Conservation (phyloP, 2,113 vertebrate species). For the Oryctolagus cuniculus region DNA sequence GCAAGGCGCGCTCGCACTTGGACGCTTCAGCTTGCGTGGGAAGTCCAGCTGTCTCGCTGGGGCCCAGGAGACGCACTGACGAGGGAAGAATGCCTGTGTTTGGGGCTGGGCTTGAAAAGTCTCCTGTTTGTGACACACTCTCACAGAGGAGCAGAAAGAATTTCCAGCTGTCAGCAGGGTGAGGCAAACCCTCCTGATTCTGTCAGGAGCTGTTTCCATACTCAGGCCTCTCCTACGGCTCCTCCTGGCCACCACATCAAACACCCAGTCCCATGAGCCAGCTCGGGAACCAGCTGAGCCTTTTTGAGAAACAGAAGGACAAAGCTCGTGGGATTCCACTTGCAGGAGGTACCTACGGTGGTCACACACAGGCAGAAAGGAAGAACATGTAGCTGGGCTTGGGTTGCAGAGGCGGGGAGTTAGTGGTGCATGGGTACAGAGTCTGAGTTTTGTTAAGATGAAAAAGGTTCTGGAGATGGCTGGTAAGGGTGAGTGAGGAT, state of each 20-base stretch:
- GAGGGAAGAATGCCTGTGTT: conserved; percentile 73
- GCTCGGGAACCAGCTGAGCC: neutral
- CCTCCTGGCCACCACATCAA: neutral
- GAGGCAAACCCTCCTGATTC: conserved; percentile 14
- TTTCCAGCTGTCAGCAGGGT: conserved; percentile 65
- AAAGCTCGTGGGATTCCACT: neutral
- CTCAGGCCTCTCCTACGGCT: neutral
- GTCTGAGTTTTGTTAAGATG: neutral
- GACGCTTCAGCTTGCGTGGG: conserved; percentile 69
- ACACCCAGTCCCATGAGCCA: neutral
- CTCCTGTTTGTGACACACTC: conserved; percentile 64
- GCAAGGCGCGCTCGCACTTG: conserved; percentile 34
- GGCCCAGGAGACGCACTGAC: conserved; percentile 75
- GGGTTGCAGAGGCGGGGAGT: neutral
- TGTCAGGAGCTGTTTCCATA: neutral
- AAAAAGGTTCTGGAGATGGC: neutral
- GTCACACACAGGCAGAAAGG: neutral
- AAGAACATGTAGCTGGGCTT: neutral
- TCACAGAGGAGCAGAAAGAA: conserved; percentile 67
- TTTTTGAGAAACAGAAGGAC: neutral
- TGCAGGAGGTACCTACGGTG: neutral
- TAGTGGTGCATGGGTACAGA: neutral
- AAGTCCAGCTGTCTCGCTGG: conserved; percentile 73
- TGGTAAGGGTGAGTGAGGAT: neutral
- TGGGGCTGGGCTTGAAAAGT: conserved; percentile 69